Base-by-base conservation (phyloP, 2,888 invertebrate genomes). In the Halictus ligatus region DNA sequence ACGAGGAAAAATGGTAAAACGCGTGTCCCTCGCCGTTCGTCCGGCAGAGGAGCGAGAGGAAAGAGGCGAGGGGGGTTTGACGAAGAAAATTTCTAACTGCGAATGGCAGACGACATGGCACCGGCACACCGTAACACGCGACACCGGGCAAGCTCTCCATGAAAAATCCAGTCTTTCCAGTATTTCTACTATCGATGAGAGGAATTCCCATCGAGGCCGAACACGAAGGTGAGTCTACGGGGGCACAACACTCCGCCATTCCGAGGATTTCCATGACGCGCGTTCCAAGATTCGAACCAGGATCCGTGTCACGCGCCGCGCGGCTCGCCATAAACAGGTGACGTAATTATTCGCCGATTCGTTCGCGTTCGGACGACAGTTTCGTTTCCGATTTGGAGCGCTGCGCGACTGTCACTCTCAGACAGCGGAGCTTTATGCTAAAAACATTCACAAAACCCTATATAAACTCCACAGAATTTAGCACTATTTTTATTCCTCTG, bases 131-230 rank as follows among this genome's bases (percentile, higher is more conserved):
- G 83, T 79, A 81, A 89, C 74, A 75, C 80, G 75, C 84, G 81
- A 75, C 73, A 35, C 75, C 83, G 29, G 29, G 79, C 83, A 78
- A 54, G 83, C 18, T 85, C 79, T 87, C 85, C 75, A 73, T 81
- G 89, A 89, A 89, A 88, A 89, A 88, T 89, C 86, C 88, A 89
- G 89, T 89, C 79, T 90, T 89, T 89, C 88, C 88, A 88, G 89
- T 89, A 90, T 89, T 85, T 90, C 85, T 85, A 81, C 79, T 88
- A 88, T 85, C n/a, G 78, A 80, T 60, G 75, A 76, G 76, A 58
- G 46, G 78, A 84, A 71, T 60, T n/a, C 67, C 74, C 75, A 50
- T 78, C 87, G 87, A 87, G 84, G 88, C 54, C 78, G 78, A 79
- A 67, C 85, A 78, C 46, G 76, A 78, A 83, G 82, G 87, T 88